Evolutionary conservation across 2,888 invertebrate species (phyloP), one percentile per base, ranked within the genome.

Genomic region (Acronicta alni): DNA sequence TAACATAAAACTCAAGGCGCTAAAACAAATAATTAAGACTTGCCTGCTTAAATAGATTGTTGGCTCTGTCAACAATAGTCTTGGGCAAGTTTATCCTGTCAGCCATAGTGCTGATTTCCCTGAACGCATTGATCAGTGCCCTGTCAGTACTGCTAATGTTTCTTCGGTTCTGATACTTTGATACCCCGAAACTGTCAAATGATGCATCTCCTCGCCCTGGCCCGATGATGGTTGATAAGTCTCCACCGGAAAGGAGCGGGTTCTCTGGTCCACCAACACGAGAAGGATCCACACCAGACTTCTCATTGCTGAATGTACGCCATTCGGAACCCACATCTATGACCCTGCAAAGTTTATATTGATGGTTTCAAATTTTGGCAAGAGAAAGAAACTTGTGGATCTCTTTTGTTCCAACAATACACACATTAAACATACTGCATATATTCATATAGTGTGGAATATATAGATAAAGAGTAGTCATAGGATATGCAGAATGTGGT

Each of bases 301-400:
- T 99, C 87, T 99, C 99, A 89, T 99, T 99, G 84, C 99, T 99
- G 91, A 99, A 99, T 61, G 99, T 99, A 88, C 99, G 96, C 99
- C 99, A 99, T 92, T 99, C 99, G 4, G 99, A 99, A 35, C 99
- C 99, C n/a, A 99, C 99, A 92, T 99, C 99, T 72, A 99, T 99
- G 0, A 99, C 99, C 86, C 99, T 98, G 89, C 58, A 84, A 86
- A 48, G 18, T n/a, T n/a, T n/a, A n/a, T n/a, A n/a, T n/a, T n/a
- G n/a, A n/a, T n/a, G n/a, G n/a, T n/a, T n/a, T n/a, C n/a, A n/a
- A n/a, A n/a, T n/a, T n/a, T n/a, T n/a, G n/a, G n/a, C n/a, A n/a
- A n/a, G n/a, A n/a, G n/a, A n/a, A n/a, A n/a, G n/a, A n/a, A n/a
- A n/a, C n/a, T n/a, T n/a, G n/a, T n/a, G n/a, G n/a, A n/a, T n/a